Base-by-base conservation (phyloP, 2,888 invertebrate species). In the Pyralis farinalis region DNA sequence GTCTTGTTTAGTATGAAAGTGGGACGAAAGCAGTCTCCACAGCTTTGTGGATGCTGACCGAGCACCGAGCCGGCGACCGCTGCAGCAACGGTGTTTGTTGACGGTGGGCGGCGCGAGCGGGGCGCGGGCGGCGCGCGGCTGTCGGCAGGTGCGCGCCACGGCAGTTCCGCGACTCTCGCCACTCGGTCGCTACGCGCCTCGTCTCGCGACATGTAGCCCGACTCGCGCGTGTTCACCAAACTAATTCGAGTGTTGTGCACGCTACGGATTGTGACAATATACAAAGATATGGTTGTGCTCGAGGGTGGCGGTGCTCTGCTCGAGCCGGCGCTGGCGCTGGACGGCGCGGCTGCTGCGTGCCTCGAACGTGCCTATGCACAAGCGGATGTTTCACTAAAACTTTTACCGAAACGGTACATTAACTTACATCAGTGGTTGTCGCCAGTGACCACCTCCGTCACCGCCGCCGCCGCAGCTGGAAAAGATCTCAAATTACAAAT, bases 341-440 rank as follows among this genome's bases (percentile, higher is more conserved):
- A 93, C 75, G 93, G 93, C 59, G 91, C 92, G 47, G 86, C 93
- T 56, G 91, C 92, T 54, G 92, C 93, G 54, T 92, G 93, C 58
- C 87, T 96, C 75, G 95, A 96, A 80, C 92, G 93, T 49, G 92
- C 93, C 49, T 95, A 95, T 84, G 93, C 95, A 68, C 95, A 95
- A 81, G 93, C 94, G 60, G 93, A 94, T 64, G 93, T 95, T 68
- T 95, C 95, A 62, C 91, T 96, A 80, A 97, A 97, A 93, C 94
- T 96, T 91, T 92, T 96, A 86, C 95, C 96, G 71, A 96, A 96
- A 90, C 92, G 96, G 71, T 96, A 95, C 86, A 95, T 96, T 80
- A 96, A 95, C 90, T 91, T 96, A 77, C 97, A 97, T 84, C 95
- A 96, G 85, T 96, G 96, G 95, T 90, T 96, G 73, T 94, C 96